phyloP scores from a whole-genome alignment of 2,888 invertebrate species.

The Diogma glabrata region DNA sequence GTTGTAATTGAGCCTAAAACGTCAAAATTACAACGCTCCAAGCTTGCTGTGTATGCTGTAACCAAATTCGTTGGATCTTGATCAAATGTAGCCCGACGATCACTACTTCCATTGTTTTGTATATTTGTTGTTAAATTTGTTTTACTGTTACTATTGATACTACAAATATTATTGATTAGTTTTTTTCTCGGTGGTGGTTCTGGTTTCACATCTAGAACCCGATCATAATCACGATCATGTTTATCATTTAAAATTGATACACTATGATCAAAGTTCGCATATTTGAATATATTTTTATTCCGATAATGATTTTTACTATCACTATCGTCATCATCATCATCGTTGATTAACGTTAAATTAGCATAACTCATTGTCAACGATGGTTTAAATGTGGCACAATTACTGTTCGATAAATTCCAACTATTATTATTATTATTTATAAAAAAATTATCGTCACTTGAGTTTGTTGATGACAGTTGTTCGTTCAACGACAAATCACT shows the following conservation, averaged over 20 bases:
- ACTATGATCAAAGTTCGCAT: conserved; percentile 43
- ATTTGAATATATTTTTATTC: conserved; percentile 25
- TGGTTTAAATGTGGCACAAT: conserved; percentile 1
- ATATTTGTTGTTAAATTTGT: background rate
- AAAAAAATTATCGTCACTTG: conserved; percentile 5
- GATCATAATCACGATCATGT: conserved; percentile 32
- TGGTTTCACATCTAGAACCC: conserved; percentile 9
- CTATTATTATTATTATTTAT: background rate
- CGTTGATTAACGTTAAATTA: conserved; percentile 47
- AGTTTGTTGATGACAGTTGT: no score
- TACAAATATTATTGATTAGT: no score
- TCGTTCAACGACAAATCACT: no score
- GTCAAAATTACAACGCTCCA: conserved; percentile 35
- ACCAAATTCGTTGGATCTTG: conserved; percentile 34
- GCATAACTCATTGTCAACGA: conserved; percentile 39
- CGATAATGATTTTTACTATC: background rate
- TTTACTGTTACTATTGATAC: background rate
- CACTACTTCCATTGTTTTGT: background rate
- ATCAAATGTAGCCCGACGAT: conserved; percentile 27
- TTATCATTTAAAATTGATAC: conserved; percentile 44
- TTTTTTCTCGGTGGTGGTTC: conserved; percentile 19
- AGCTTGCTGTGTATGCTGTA: conserved; percentile 33
- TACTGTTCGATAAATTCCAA: background rate
- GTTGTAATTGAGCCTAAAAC: conserved; percentile 12
- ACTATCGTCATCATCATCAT: conserved; percentile 32